These are phyloP conservation scores for Phalangium opilio DNA, from an alignment of 2,888 invertebrate genomes.

Conservation along the genomic window DNA sequence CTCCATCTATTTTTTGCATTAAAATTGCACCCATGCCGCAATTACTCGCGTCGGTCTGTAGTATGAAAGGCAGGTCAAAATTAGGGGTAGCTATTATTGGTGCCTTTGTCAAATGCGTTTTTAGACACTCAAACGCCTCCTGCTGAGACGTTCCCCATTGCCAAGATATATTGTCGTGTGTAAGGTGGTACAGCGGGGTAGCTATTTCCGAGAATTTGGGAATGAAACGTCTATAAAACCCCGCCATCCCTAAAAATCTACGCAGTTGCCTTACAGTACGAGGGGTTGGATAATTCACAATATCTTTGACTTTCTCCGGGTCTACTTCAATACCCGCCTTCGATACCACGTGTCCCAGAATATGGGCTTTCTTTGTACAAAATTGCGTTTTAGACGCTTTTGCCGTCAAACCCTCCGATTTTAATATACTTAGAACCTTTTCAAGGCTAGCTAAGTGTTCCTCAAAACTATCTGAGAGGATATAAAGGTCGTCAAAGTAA, in stretches of 20 bases:
- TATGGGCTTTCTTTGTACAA: slow-evolving; percentile 6
- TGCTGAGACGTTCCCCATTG: slow-evolving; percentile 1
- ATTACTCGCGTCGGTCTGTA: slow-evolving; percentile 22
- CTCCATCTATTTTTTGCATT: slow-evolving; percentile 17
- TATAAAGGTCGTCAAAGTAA: slow-evolving; percentile 21
- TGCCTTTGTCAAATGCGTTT: slow-evolving; percentile 7
- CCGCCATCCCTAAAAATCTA: not conserved
- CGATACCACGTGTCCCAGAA: slow-evolving; percentile 10
- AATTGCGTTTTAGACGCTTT: slow-evolving; percentile 19
- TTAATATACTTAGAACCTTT: slow-evolving; percentile 14
- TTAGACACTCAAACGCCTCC: slow-evolving; percentile 8
- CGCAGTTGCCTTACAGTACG: slow-evolving; percentile 3
- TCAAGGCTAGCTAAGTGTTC: slow-evolving; percentile 12
- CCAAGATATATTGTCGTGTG: slow-evolving; percentile 7
- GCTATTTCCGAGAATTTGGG: slow-evolving; percentile 4
- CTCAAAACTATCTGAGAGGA: slow-evolving; percentile 17
- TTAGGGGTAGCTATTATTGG: slow-evolving; percentile 19
- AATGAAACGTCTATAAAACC: slow-evolving; percentile 7
- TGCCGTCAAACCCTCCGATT: slow-evolving; percentile 16
- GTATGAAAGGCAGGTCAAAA: slow-evolving; percentile 12
- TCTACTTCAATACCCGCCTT: slow-evolving; percentile 4
- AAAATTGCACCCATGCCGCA: slow-evolving; percentile 22
- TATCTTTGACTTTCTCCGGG: slow-evolving; percentile 2
- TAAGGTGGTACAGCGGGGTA: slow-evolving; percentile 5
- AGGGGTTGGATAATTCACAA: slow-evolving; percentile 10